These are phyloP conservation scores for Phengaris arion DNA, from an alignment of 2,888 invertebrate species.

Conservation along the genomic window DNA sequence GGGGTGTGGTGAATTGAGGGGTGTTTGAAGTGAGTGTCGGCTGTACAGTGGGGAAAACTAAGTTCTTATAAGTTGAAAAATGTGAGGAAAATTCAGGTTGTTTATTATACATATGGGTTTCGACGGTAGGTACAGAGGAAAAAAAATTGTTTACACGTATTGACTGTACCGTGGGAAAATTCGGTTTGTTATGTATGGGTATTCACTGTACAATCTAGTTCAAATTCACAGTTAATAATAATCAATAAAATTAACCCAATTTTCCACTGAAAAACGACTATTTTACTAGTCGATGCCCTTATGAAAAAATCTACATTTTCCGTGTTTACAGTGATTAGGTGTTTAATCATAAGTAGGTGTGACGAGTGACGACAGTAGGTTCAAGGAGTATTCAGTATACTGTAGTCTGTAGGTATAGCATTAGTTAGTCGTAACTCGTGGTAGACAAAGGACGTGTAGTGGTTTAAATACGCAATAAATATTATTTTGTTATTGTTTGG, in stretches of 20 bases:
- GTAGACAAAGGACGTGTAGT: conserved; percentile 9
- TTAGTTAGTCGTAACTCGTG: background rate
- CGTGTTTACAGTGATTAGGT: background rate
- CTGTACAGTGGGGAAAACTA: background rate
- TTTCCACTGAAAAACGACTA: background rate
- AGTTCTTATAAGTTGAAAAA: too few relatives aligned
- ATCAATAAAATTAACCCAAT: background rate
- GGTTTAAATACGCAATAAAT: background rate
- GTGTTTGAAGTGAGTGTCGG: background rate
- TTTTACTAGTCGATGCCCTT: too few relatives aligned
- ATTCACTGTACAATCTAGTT: too few relatives aligned
- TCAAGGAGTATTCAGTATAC: background rate
- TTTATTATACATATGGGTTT: too few relatives aligned
- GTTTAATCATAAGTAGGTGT: background rate
- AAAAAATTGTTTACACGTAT: too few relatives aligned
- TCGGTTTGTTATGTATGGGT: too few relatives aligned
- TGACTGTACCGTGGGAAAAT: too few relatives aligned
- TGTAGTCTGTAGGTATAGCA: too few relatives aligned
- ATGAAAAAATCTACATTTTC: background rate
- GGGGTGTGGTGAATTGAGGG: background rate
- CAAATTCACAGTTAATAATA: too few relatives aligned
- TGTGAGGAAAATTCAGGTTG: too few relatives aligned
- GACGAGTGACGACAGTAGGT: conserved; percentile 1
- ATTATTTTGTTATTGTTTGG: background rate
- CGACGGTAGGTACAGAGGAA: too few relatives aligned